Conservation (phyloP, 2,797 vertebrate genomes). For the Austrolebias charrua region DNA sequence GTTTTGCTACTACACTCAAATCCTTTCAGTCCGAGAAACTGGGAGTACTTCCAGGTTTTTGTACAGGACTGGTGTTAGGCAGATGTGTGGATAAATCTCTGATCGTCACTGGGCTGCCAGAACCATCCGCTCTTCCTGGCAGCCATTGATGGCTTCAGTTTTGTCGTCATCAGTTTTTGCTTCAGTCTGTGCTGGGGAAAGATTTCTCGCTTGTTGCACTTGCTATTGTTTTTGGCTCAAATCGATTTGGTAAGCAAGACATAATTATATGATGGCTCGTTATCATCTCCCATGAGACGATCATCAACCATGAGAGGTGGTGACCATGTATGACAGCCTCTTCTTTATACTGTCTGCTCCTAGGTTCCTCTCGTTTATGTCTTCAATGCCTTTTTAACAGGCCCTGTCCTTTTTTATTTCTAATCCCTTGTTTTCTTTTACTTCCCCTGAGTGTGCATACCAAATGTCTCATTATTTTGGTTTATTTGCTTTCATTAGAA, state of each 20-base stretch:
- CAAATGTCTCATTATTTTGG: conserved; percentile 30
- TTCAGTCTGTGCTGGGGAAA: conserved; percentile 36
- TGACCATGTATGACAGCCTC: conserved; percentile 23
- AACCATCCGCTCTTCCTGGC: conserved; percentile 53
- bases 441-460: conserved; percentile 10
- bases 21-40: conserved; percentile 31
- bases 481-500: conserved; percentile 37
- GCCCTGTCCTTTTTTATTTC: conserved; percentile 1
- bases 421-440: conserved; percentile 4
- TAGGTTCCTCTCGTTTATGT: conserved; percentile 22
- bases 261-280: conserved; percentile 69
- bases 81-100: conserved; percentile 62
- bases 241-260: conserved; percentile 72
- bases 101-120: conserved; percentile 59
- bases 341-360: conserved; percentile 39
- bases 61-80: conserved; percentile 52
- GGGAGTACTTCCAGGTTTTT: conserved; percentile 64
- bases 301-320: conserved; percentile 34
- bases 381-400: conserved; percentile 28
- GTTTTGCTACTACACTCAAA: conserved; percentile 41
- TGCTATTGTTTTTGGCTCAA: conserved; percentile 64
- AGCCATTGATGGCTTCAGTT: conserved; percentile 76
- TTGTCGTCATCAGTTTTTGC: conserved; percentile 58
- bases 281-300: conserved; percentile 64
- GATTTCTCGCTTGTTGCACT: conserved; percentile 69